Evolutionary conservation across 2,113 vertebrate genomes (phyloP).

Genomic region (Zapornia atra): DNA sequence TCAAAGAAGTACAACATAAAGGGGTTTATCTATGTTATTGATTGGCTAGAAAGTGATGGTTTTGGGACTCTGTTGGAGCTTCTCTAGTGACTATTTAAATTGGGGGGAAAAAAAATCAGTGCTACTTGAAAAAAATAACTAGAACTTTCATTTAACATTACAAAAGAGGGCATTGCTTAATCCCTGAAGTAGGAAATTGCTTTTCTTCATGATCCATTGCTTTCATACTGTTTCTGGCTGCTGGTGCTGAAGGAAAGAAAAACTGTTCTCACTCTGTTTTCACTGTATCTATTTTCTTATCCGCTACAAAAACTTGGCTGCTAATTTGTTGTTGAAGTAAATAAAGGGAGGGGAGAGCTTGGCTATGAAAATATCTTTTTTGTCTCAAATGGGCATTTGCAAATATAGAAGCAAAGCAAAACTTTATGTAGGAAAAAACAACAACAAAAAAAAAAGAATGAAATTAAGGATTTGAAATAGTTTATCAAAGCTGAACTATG

Average conservation of each 20-base stretch:
- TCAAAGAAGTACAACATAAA: slow-evolving; percentile 53
- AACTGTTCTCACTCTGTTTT: slow-evolving; percentile 53
- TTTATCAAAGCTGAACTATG: neutral
- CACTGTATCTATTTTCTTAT: slow-evolving; percentile 26
- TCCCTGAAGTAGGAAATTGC: slow-evolving; percentile 80
- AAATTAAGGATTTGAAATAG: slow-evolving; percentile 51
- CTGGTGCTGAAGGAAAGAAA: slow-evolving; percentile 54
- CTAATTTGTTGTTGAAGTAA: slow-evolving; percentile 64
- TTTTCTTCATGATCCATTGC: slow-evolving; percentile 81
- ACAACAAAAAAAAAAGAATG: neutral
- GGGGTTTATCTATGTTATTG: slow-evolving; percentile 60
- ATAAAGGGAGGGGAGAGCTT: neutral
- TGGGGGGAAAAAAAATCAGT: neutral
- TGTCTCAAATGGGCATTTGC: slow-evolving; percentile 29
- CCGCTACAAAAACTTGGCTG: slow-evolving; percentile 14
- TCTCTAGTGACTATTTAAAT: slow-evolving; percentile 70
- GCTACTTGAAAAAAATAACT: slow-evolving; percentile 46
- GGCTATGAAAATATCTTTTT: slow-evolving; percentile 32
- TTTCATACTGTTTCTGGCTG: slow-evolving; percentile 72
- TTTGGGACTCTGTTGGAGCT: slow-evolving; percentile 38
- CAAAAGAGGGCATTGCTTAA: slow-evolving; percentile 78
- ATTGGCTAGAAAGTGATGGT: slow-evolving; percentile 51
- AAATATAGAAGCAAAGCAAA: slow-evolving; percentile 5
- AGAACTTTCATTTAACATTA: slow-evolving; percentile 78
- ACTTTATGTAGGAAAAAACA: slow-evolving; percentile 36